Percentiles rank a stretch among this genome's conserved stretches.
These are phyloP conservation scores for Amiota mariae DNA, from an alignment of 2,888 invertebrate genomes.

Conservation along the genomic window DNA sequence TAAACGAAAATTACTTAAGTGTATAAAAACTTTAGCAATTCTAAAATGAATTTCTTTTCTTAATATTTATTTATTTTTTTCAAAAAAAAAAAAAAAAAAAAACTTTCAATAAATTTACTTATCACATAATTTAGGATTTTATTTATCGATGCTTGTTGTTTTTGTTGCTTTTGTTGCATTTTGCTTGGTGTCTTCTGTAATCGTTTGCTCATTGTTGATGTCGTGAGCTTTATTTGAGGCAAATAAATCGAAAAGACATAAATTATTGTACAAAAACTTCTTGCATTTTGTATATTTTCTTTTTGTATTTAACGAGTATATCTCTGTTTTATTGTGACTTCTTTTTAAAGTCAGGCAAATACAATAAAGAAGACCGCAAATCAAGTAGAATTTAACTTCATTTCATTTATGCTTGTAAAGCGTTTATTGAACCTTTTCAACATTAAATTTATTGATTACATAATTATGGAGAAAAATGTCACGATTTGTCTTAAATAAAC, in stretches of 20 bases:
- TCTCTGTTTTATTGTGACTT: too few species aligned
- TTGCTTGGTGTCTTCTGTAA: too few species aligned
- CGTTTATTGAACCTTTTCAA: slow-evolving; percentile 60
- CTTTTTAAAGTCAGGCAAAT: slow-evolving; percentile 15
- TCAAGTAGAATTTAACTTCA: background rate
- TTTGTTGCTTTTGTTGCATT: slow-evolving; percentile 5
- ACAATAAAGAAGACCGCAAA: slow-evolving; percentile 12
- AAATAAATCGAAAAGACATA: slow-evolving; percentile 10
- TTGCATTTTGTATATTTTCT: background rate
- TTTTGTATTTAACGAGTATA: too few species aligned
- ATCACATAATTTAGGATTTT: slow-evolving; percentile 36
- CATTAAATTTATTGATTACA: background rate
- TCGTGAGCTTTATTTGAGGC: background rate
- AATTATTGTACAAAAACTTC: slow-evolving; percentile 5
- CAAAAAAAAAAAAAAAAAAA: too few species aligned
- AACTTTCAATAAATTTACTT: slow-evolving; percentile 53
- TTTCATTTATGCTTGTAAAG: slow-evolving; percentile 36
- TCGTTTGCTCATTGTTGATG: slow-evolving; percentile 3
- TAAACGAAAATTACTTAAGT: too few species aligned
- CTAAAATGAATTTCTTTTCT: too few species aligned
- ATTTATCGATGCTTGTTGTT: background rate
- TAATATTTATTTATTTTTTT: too few species aligned
- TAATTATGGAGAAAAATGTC: slow-evolving; percentile 8
- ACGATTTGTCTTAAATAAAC: slow-evolving; percentile 14
- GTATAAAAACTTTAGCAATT: too few species aligned